phyloP scores from a whole-genome alignment of 2,797 vertebrate genomes.

The Emys orbicularis region DNA sequence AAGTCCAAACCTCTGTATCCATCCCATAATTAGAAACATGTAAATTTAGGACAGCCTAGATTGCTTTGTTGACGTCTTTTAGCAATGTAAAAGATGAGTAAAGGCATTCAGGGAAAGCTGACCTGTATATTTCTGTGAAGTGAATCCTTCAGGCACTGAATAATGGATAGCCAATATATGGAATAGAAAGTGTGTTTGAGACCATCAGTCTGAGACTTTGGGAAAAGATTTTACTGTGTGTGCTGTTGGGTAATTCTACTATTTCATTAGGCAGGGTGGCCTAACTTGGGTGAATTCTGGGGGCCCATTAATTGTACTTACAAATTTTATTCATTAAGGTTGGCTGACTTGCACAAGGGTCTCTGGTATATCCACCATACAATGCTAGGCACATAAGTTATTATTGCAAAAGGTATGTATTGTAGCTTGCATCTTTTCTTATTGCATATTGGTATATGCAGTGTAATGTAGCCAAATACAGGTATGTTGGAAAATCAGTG shows the following conservation, averaged over 20 bases:
- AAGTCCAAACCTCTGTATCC: too few species aligned
- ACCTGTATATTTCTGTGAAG: neutral
- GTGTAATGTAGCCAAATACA: neutral
- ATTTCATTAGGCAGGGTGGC: neutral
- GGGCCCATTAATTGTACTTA: neutral
- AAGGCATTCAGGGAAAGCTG: neutral
- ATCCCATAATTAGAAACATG: too few species aligned
- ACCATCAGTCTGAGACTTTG: neutral
- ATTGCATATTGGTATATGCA: accelerated
- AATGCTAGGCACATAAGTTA: neutral
- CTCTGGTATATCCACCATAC: neutral
- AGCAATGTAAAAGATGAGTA: neutral
- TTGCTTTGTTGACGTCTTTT: too few species aligned
- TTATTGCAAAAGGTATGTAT: neutral
- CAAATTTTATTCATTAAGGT: neutral
- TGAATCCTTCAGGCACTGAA: neutral
- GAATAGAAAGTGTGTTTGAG: neutral
- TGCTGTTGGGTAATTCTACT: neutral
- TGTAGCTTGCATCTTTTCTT: neutral
- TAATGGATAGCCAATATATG: neutral
- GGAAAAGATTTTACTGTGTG: neutral
- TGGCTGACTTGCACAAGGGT: neutral
- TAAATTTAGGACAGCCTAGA: too few species aligned
- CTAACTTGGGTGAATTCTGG: neutral
- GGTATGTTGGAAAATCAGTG: neutral